Base-by-base conservation (phyloP, 2,113 vertebrate genomes). In the Melanocharis versteri region DNA sequence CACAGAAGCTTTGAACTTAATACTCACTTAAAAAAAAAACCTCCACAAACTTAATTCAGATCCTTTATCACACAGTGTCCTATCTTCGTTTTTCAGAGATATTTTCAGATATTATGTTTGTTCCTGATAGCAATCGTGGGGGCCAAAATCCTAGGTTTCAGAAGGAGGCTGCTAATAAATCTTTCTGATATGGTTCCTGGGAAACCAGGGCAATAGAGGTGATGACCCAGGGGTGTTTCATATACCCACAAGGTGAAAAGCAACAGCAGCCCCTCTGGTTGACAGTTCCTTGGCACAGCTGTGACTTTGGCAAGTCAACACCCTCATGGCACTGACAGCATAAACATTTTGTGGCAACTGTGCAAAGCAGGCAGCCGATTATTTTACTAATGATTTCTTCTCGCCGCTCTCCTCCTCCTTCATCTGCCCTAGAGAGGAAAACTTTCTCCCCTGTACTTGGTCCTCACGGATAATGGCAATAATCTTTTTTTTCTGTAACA, bases 291-390 rank as follows among this genome's bases (percentile, higher is more conserved):
- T 88, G 90, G 94, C 95, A 86, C 50, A 71, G n/a, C 77, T 72
- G 33, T 73, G 84, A 15, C 78, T 94, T 62, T 90, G 91, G 75
- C 78, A 76, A 88, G 33, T 62, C 70, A 83, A 69, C 53, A 51
- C 15, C 14, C 60, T 71, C 78, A 15, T 89, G 90, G 82, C 79
- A 88, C 68, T 56, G 79, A 81, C 71, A 91, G 65, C 1, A 3
- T 69, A 81, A 94, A 96, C 77, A 33, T 75, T 94, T 94, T 92
- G 82, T 92, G 93, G 93, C 94, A 88, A 94, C 87, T 96, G 78
- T 88, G 92, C 82, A 62, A 88, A 95, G 82, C 70, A 88, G 90
- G 79, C 87, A 83, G 87, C 87, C 85, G 73, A 20, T 95, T 95
- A 83, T 94, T 92, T 86, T 60, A n/a, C 90, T 92, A 75, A 88